Base-by-base conservation (phyloP, 2,888 invertebrate species). In the Scaptomyza cyrtandrae region DNA sequence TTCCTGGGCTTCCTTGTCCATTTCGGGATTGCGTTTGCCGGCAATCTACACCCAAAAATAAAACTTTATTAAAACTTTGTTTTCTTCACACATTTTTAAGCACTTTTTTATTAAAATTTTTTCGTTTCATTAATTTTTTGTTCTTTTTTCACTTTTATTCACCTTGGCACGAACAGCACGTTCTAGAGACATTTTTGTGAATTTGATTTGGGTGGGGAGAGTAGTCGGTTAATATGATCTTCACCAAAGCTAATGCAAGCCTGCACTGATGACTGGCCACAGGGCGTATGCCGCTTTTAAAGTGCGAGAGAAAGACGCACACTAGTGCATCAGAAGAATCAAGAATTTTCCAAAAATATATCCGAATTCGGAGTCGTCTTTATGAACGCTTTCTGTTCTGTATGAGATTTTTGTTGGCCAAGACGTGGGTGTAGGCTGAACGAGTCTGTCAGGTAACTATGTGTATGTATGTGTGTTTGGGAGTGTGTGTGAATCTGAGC, bases 101-200 rank as follows among this genome's bases (percentile, higher is more conserved):
- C 80, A 75, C 59, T 60, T 59, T 49, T 14, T 6, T 46, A 37
- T 49, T 54, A 11, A 33, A n/a, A 41, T 59, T 27, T 29, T 56
- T 37, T n/a, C 41, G 5, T 52, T 13, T n/a, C 45, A 11, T 24
- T n/a, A 43, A 11, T 24, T 16, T 46, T 49, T 27, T 13, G 49
- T 50, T 50, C 44, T 65, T 27, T 14, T 14, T n/a, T 48, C 57
- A 71, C 62, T 57, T 69, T 39, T 44, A 90, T 93, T 93, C 93
- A 97, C 97, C 96, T 97, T 97, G 92, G 95, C 95, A 92, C 96
- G 96, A 93, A 97, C 96, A 95, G 96, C 96, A 93, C 97, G 96
- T 95, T 97, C 97, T 93, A 97, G 95, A 95, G 97, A 97, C 97
- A 97, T 97, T 92, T 90, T 91, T 74, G 90, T 74, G 61, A 14